Evolutionary conservation across 2,113 vertebrate species (phyloP), one percentile per base, ranked within the genome.

Genomic region (Herpetotheres cachinnans): DNA sequence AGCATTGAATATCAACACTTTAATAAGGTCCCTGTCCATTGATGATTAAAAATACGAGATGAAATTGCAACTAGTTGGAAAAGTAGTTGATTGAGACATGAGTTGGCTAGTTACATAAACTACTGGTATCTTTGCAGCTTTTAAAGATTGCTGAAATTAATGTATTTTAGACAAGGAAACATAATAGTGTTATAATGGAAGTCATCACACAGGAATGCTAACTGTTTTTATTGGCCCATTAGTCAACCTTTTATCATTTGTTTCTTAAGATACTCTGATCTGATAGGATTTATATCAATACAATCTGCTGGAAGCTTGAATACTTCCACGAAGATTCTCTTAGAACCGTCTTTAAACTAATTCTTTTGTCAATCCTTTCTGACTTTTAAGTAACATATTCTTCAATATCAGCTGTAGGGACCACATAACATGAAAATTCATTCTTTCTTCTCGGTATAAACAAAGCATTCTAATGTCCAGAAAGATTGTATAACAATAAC

Each of bases 281-380:
- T 55, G 18, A 29, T 46, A 74, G 47, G 79, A 71, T 77, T 86
- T 73, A 72, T 56, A 26, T 36, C 15, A 21, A 40, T 70, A 74
- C 80, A 86, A 95, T 50, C 61, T 55, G 27, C 32, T 96, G 94
- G 91, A 91, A 97, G 58, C 40, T 79, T 34, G 36, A 70, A 76
- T 54, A 36, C 19, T 88, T 94, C 34, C 50, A 84, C 86, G 49
- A 66, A 80, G 56, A 49, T 93, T 52, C 24, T 93, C 30, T 79
- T 81, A 84, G 34, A 82, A 81, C 54, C 29, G 65, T 82, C 76
- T 90, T 91, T 78, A 93, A 92, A 32, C 10, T 93, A 79, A 81
- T 91, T 59, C 46, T 74, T 91, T 89, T 63, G 79, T 88, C 54
- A 16, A 12, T 77, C 6, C 30, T 79, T 44, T 63, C 50, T 90